These are phyloP conservation scores for Drosophila kokeensis DNA, from an alignment of 2,888 invertebrate genomes.

Conservation along the genomic window DNA sequence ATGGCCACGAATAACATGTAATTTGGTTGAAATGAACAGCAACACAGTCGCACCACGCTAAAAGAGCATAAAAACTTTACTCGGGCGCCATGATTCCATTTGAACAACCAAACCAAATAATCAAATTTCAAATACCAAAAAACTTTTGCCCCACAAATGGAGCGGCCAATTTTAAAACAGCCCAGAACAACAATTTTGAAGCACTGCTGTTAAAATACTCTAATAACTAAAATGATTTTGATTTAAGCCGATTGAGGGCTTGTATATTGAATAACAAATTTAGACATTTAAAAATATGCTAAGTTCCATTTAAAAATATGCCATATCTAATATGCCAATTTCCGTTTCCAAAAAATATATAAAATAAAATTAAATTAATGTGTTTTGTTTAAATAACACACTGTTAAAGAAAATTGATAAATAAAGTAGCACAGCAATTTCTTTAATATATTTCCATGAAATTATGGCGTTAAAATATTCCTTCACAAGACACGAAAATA, in stretches of 20 bases:
- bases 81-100: conserved; percentile 53
- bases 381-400: background rate
- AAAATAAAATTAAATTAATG: background rate
- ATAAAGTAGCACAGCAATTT: background rate
- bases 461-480: conserved; percentile 4
- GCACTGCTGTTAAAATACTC: conserved; percentile 8
- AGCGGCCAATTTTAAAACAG: conserved; percentile 63
- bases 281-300: too few species aligned
- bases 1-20: conserved; percentile 71
- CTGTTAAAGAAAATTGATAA: background rate
- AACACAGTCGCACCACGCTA: conserved; percentile 37
- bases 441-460: conserved; percentile 1
- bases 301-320: background rate
- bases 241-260: background rate
- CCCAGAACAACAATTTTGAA: background rate
- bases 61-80: conserved; percentile 68
- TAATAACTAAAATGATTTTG: background rate
- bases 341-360: background rate
- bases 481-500: background rate
- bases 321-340: fast-evolving
- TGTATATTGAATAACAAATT: background rate
- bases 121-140: conserved; percentile 71
- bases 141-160: conserved; percentile 56
- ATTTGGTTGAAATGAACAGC: conserved; percentile 58
- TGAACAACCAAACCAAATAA: conserved; percentile 59